Conservation (phyloP, 1,140 invertebrate genomes). For the Ostrea denselamellosa region DNA sequence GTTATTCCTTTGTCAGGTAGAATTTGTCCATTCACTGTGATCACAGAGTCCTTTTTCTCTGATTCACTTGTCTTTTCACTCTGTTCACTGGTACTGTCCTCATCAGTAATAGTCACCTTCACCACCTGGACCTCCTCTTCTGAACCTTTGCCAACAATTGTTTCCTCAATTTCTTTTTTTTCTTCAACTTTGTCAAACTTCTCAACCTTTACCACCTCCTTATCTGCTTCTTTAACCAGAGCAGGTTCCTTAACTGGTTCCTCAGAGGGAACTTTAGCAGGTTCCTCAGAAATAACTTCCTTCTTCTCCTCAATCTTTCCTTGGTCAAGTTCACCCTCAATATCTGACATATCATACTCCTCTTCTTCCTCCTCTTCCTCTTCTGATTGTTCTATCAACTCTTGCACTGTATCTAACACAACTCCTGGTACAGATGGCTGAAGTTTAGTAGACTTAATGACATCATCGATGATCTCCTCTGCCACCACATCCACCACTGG, state of each 20-base stretch:
- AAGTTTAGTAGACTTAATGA: constrained; percentile 68
- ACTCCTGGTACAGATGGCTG: constrained; percentile 75
- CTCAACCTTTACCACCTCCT: background rate
- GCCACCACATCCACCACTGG: constrained; percentile 65
- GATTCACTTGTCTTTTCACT: constrained; percentile 35
- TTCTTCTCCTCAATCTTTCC: constrained; percentile 1
- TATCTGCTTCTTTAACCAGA: background rate
- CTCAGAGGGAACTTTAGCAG: background rate
- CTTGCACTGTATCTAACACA: constrained; percentile 71
- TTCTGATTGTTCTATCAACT: constrained; percentile 60
- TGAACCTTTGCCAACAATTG: constrained; percentile 42
- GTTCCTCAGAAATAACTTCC: background rate
- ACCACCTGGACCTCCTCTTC: constrained; percentile 68
- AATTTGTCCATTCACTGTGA: constrained; percentile 62
- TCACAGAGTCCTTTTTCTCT: constrained; percentile 52
- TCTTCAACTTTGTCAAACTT: constrained; percentile 16
- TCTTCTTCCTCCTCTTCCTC: constrained; percentile 55
- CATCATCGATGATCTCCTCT: constrained; percentile 74
- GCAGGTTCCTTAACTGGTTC: background rate
- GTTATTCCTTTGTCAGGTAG: constrained; percentile 66
- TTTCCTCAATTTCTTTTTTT: constrained; percentile 44
- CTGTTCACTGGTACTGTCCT: constrained; percentile 52
- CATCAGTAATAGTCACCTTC: constrained; percentile 66
- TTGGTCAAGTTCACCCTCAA: constrained; percentile 49
- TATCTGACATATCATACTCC: constrained; percentile 53